phyloP scores from a whole-genome alignment of 1,140 invertebrate species.

The Patella vulgata region DNA sequence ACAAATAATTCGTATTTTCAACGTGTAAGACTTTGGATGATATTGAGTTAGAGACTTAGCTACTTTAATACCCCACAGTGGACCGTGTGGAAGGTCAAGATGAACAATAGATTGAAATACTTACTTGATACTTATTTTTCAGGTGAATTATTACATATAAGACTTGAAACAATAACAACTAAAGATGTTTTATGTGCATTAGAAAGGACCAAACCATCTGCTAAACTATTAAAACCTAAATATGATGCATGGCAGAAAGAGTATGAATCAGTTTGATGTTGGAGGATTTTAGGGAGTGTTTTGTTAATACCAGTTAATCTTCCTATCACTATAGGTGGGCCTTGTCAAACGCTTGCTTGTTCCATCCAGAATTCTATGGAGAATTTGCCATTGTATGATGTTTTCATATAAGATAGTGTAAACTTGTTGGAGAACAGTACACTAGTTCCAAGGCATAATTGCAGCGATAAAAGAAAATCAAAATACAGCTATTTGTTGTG shows the following conservation, averaged over 20 bases:
- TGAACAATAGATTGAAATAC: no score
- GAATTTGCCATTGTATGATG: neutral
- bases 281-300: no score
- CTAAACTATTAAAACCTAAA: constrained; percentile 64
- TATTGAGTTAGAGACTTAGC: no score
- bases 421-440: neutral
- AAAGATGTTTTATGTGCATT: constrained; percentile 68
- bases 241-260: constrained; percentile 69
- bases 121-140: constrained; percentile 22
- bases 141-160: constrained; percentile 65
- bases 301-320: no score
- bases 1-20: no score
- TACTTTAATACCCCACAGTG: no score
- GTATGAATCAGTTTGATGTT: constrained; percentile 69
- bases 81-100: no score
- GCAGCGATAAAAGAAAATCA: no score
- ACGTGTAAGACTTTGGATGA: no score
- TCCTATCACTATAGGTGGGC: neutral
- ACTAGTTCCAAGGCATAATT: no score
- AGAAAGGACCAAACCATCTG: constrained; percentile 69
- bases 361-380: neutral
- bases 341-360: constrained; percentile 3
- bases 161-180: constrained; percentile 68
- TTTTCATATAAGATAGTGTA: neutral
- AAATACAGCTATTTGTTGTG: no score